Conservation (phyloP, 2,113 vertebrate species). For the Amphiprion percula region DNA sequence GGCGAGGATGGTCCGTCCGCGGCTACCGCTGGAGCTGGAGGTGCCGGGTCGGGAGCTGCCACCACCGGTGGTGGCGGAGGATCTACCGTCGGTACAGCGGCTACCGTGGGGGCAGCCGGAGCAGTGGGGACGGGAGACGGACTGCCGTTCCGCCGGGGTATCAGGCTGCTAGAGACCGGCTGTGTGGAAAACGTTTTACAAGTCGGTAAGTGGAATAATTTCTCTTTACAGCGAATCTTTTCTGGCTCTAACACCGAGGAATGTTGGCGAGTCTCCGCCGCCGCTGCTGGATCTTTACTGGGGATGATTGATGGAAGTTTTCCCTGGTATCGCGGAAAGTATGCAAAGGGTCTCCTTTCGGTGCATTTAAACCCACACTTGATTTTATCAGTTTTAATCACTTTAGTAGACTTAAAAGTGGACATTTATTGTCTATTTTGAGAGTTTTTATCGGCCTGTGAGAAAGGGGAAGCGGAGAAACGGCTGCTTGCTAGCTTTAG, state of each 20-base stretch:
- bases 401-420: not conserved
- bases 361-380: not conserved
- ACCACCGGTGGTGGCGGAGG: conserved; percentile 73
- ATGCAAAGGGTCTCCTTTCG: conserved; percentile 48
- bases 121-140: conserved; percentile 85
- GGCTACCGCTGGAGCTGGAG: conserved; percentile 69
- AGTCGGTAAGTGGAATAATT: conserved; percentile 92
- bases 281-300: conserved; percentile 41
- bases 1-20: conserved; percentile 83
- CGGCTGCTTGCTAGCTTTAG: conserved; percentile 56
- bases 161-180: conserved; percentile 94
- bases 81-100: conserved; percentile 70
- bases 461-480: conserved; percentile 33
- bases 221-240: conserved; percentile 9
- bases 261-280: conserved; percentile 24
- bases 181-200: conserved; percentile 98
- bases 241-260: conserved; percentile 15
- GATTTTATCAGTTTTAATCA: not conserved
- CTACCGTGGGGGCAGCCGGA: conserved; percentile 73
- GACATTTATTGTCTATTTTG: conserved; percentile 28
- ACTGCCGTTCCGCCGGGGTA: conserved; percentile 94
- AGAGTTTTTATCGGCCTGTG: not conserved
- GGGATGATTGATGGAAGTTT: conserved; percentile 78
- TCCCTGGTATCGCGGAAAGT: conserved; percentile 70
- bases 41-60: conserved; percentile 75